These are phyloP conservation scores for Zoanthus gigantus DNA, from an alignment of 92 coral and sea anemone species.

Conservation along the genomic window DNA sequence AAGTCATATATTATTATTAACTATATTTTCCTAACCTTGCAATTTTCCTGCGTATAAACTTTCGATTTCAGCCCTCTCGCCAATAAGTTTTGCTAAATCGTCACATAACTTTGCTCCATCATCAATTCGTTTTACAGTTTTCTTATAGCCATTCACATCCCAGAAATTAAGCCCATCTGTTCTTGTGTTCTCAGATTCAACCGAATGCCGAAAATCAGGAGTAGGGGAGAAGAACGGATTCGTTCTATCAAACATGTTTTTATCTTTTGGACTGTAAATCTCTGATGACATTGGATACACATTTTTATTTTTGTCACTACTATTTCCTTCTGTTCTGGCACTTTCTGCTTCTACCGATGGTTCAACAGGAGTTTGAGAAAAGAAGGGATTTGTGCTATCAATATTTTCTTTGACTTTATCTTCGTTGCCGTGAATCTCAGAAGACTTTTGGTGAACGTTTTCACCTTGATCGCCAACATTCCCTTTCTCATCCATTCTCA, in stretches of 20 bases:
- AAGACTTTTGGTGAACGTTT: neutral
- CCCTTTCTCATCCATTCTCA: slow-evolving; percentile 8
- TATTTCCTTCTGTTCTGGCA: neutral
- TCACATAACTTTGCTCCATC: slow-evolving; percentile 93
- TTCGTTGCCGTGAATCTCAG: neutral
- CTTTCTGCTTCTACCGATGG: neutral
- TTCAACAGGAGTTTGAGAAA: neutral
- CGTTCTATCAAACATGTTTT: neutral
- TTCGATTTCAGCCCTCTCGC: slow-evolving; percentile 92
- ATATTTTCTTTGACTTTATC: neutral
- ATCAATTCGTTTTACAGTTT: slow-evolving; percentile 86
- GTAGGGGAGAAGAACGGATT: neutral
- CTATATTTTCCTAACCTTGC: slow-evolving; percentile 60
- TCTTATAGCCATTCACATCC: slow-evolving; percentile 84
- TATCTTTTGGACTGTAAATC: neutral
- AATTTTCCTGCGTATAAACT: slow-evolving; percentile 73
- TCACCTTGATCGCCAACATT: neutral
- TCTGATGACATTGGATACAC: neutral
- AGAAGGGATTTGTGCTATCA: neutral
- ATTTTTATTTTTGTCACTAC: neutral
- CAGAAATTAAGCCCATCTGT: slow-evolving; percentile 77
- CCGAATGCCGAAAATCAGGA: neutral
- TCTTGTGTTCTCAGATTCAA: neutral
- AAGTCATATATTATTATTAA: no score
- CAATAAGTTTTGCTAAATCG: slow-evolving; percentile 82